Conservation (phyloP, 1,140 invertebrate species). For the Neodiprion virginianus region DNA sequence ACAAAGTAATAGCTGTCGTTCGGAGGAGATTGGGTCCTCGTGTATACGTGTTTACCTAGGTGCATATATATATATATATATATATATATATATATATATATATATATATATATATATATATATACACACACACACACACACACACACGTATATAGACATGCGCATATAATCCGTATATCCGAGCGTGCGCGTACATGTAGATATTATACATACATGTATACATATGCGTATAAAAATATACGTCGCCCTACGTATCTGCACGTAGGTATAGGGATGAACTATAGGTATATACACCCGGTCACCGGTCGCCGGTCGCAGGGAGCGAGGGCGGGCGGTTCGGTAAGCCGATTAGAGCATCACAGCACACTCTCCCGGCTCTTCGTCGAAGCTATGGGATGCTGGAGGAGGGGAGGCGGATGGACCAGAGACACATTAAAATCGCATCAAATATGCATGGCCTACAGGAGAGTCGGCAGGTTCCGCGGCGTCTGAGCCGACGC, state of each 20-base stretch:
- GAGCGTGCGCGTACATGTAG: no score
- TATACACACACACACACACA: no score
- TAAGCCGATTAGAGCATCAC: constrained; percentile 61
- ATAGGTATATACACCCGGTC: neutral
- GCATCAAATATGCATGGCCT: constrained; percentile 56
- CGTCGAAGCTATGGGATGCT: constrained; percentile 20
- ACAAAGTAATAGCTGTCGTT: constrained; percentile 39
- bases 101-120: no score
- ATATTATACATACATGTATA: no score
- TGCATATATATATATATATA: no score
- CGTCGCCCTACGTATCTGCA: no score
- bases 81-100: no score
- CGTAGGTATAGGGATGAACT: no score
- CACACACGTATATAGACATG: no score
- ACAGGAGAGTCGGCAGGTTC: neutral
- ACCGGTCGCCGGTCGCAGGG: constrained; percentile 17
- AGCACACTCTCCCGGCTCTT: constrained; percentile 36
- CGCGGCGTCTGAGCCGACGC: neutral
- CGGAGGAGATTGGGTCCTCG: constrained; percentile 8
- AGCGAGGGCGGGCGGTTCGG: constrained; percentile 42
- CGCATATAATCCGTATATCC: no score
- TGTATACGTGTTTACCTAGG: neutral
- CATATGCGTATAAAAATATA: no score
- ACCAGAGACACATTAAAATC: constrained; percentile 62
- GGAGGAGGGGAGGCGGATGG: constrained; percentile 37